Evolutionary conservation across 2,888 invertebrate species (phyloP).

Genomic region (Thysanoteuthis rhombus): DNA sequence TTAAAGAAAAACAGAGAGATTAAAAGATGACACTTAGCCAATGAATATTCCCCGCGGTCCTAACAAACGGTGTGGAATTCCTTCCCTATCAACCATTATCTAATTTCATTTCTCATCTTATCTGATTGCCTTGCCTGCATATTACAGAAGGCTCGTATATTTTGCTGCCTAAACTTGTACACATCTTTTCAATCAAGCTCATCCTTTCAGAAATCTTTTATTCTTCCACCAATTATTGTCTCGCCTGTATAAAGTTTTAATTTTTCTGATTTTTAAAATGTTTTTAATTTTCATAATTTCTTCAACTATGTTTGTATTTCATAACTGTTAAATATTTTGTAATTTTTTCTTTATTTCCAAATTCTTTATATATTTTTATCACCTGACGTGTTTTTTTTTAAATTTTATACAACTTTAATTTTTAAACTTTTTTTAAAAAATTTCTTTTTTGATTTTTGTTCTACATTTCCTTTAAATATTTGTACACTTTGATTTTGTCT

Average conservation of each 20-base stretch:
- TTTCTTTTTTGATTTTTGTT: no score
- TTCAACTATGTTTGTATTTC: background rate
- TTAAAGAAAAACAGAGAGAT: no score
- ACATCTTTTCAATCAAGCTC: background rate
- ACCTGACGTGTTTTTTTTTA: background rate
- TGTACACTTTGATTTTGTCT: background rate
- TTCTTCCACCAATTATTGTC: background rate
- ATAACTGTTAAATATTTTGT: background rate
- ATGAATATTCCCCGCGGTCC: background rate
- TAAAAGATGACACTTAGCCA: background rate
- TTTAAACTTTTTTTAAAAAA: no score
- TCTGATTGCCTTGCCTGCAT: background rate
- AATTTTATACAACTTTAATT: background rate
- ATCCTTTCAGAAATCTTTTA: background rate
- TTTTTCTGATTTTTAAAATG: background rate
- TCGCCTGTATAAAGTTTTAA: background rate
- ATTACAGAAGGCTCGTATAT: background rate
- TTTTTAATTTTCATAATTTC: background rate
- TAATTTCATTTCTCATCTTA: background rate
- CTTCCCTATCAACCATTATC: background rate
- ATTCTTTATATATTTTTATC: background rate
- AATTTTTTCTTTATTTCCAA: background rate
- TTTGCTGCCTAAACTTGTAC: background rate
- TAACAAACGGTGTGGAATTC: background rate
- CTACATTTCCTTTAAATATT: background rate